Conservation (phyloP, 2,888 invertebrate species). For the Acanthosepion esculentum region DNA sequence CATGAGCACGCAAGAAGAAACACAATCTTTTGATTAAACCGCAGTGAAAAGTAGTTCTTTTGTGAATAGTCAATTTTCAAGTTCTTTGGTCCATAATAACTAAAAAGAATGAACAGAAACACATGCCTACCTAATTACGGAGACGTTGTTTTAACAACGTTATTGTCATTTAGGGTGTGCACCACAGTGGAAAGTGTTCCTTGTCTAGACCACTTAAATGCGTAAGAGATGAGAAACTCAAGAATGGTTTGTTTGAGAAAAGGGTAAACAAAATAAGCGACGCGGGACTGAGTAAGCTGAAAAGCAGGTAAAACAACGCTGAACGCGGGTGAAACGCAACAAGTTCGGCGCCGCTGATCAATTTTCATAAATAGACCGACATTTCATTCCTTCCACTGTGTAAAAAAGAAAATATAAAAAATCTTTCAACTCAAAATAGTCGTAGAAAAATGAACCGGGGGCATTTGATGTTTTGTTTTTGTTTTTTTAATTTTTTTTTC, state of each 20-base stretch:
- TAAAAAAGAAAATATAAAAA: neutral
- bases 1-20: too few relatives aligned
- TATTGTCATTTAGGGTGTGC: neutral
- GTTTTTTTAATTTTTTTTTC: too few relatives aligned
- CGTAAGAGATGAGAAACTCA: neutral
- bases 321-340: neutral
- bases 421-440: neutral
- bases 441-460: neutral
- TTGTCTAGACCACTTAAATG: neutral
- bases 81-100: neutral
- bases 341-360: neutral
- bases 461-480: neutral
- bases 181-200: neutral
- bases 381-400: neutral
- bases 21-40: neutral
- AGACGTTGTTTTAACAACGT: neutral
- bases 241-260: neutral
- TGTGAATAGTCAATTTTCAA: neutral
- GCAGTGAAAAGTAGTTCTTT: neutral
- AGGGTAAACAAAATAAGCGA: neutral
- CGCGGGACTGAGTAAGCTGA: neutral
- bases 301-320: neutral
- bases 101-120: neutral
- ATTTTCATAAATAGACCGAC: neutral
- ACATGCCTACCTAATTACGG: neutral